Evolutionary conservation across 2,888 invertebrate species (phyloP), one percentile per base, ranked within the genome.

Genomic region (Clistopyga incitator): DNA sequence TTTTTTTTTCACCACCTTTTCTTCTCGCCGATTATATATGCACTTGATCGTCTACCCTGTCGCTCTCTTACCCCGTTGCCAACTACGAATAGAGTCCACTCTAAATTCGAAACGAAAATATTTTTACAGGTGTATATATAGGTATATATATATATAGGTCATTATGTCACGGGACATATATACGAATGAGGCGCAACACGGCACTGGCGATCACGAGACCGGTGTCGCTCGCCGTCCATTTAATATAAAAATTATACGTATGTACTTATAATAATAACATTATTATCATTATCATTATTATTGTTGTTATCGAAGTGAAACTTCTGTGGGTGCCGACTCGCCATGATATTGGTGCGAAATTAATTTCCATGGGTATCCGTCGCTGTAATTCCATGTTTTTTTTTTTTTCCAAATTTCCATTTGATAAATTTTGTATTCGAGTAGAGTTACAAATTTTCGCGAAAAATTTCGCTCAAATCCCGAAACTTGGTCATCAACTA

Each of bases 71-170:
- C 86, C 86, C 86, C 82, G 87, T 85, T 85, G 86, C 85, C 86
- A 87, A 89, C 89, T 90, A 90, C 91, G 87, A 87, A 87, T 89
- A 90, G 90, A 91, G 88, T 90, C 89, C 92, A 92, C 91, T 92
- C 91, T 92, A 92, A 92, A 92, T 92, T 92, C 91, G 92, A 92
- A 92, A 92, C 91, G 88, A 90, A 91, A 90, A 82, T 81, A 61
- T 64, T 64, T 52, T 38, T 67, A n/a, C 65, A 65, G 23, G 42
- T 25, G 29, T 56, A 34, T 61, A 61, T 64, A 59, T 45, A 42
- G 18, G 42, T 42, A 29, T 70, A 47, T 29, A 20, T 34, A 23
- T 42, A 20, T 45, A 18, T 20, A 8, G 18, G 70, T 70, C 23
- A 54, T 56, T 56, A 59, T 23, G 67, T 76, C 76, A 38, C 67